Base-by-base conservation (phyloP, 2,888 invertebrate genomes). In the Podotricha telesiphe region DNA sequence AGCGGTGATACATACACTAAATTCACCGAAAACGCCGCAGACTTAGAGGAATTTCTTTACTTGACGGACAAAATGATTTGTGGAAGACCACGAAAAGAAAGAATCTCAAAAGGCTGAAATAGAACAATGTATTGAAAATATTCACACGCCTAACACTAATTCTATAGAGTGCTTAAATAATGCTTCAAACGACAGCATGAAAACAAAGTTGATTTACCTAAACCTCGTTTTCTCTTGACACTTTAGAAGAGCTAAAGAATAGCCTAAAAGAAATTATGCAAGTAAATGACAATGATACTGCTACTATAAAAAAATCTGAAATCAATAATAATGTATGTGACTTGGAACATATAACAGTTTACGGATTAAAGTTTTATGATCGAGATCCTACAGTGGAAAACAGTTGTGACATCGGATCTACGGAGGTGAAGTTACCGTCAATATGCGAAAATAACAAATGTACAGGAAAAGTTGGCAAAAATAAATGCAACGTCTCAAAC, bases 1-100 rank as follows among this genome's bases (percentile, higher is more conserved):
- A 93, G 92, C 76, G 87, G 92, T 51, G 91, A 91, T 61, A 92
- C 93, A 19, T 93, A 93, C 65, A 93, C 93, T 45, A 93, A 93
- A 79, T 91, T 89, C 71, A 87, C 88, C 11, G 91, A 90, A 76
- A 82, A 89, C 72, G 83, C 91, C 7, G 82, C 81, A 15, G 89
- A 90, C 75, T 83, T 93, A 73, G 88, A 91, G 73, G 93, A 93
- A 78, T 93, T 93, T 75, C 84, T 92, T 65, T 86, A 79, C 70
- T 75, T 92, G 53, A 93, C 93, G 51, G 88, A 93, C 79, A 85
- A 87, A 80, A 82, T 93, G 76, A 84, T 91, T 58, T n/a, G n/a
- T n/a, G n/a, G 81, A 74, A 68, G 77, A 73, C 19, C 68, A 76
- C 62, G 79, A 85, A 48, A 78, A 78, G 50, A 72, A 67, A 69